These are phyloP conservation scores for Aradus depressus DNA, from an alignment of 2,888 invertebrate genomes.

Conservation along the genomic window DNA sequence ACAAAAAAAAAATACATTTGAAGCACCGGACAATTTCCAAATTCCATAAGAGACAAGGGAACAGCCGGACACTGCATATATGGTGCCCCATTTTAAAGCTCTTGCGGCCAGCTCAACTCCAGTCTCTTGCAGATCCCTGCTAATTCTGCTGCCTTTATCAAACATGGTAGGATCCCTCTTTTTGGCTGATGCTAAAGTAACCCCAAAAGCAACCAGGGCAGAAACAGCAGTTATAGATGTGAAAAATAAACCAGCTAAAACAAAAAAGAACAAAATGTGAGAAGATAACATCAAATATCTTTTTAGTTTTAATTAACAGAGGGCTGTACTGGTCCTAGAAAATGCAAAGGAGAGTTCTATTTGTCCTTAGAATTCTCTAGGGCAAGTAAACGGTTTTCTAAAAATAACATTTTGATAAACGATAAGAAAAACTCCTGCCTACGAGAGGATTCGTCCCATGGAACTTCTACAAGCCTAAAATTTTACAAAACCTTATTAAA, in stretches of 20 bases:
- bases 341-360: too few species aligned
- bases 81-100: slow-evolving; percentile 77
- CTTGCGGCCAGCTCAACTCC: slow-evolving; percentile 68
- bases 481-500: too few species aligned
- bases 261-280: neutral
- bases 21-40: slow-evolving; percentile 82
- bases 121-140: slow-evolving; percentile 27
- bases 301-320: neutral
- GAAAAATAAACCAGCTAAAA: slow-evolving; percentile 52
- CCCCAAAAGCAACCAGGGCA: slow-evolving; percentile 68
- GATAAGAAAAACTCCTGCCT: too few species aligned
- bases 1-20: too few species aligned
- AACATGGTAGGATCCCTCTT: slow-evolving; percentile 70
- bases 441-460: too few species aligned
- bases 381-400: too few species aligned
- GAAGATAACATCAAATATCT: neutral
- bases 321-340: too few species aligned
- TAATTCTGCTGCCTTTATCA: slow-evolving; percentile 45
- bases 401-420: too few species aligned
- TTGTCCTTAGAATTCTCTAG: too few species aligned
- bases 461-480: too few species aligned
- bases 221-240: slow-evolving; percentile 65
- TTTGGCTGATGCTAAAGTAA: slow-evolving; percentile 63
- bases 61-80: slow-evolving; percentile 79
- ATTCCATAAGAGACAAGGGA: slow-evolving; percentile 66